phyloP scores from a whole-genome alignment of 2,113 vertebrate genomes.

The Oryzias curvinotus region DNA sequence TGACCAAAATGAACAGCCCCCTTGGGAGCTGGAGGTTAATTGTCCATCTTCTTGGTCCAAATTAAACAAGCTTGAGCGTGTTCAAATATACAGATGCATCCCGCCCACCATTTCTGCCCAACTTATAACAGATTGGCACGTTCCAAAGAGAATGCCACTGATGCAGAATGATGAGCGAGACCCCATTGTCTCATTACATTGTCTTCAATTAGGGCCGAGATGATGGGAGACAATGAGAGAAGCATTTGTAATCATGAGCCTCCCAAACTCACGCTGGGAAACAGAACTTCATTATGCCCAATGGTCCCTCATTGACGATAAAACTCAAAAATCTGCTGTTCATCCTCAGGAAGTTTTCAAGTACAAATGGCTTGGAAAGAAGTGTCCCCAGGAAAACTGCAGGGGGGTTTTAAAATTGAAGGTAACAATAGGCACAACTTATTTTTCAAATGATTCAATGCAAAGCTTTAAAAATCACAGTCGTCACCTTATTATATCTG shows the following conservation, averaged over 20 bases:
- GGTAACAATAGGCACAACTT: constrained; percentile 35
- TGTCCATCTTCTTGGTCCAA: constrained; percentile 71
- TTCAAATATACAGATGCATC: constrained; percentile 37
- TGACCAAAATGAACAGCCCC: constrained; percentile 71
- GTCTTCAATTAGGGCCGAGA: constrained; percentile 74
- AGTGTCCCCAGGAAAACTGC: constrained; percentile 54
- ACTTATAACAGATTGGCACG: constrained; percentile 64
- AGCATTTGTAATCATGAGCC: constrained; percentile 75
- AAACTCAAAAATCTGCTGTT: constrained; percentile 58
- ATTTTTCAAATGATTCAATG: constrained; percentile 37
- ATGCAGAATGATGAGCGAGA: constrained; percentile 67
- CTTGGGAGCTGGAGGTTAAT: constrained; percentile 68
- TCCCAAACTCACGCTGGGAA: constrained; percentile 67
- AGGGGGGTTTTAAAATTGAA: constrained; percentile 51
- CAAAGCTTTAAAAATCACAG: constrained; percentile 13
- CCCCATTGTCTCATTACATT: constrained; percentile 70
- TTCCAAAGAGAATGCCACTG: constrained; percentile 59
- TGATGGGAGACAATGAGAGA: constrained; percentile 72
- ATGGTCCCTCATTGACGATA: constrained; percentile 69
- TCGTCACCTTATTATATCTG: constrained; percentile 1
- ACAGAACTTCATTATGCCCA: constrained; percentile 75
- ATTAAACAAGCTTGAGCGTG: constrained; percentile 66
- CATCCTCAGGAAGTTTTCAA: constrained; percentile 55
- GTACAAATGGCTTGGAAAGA: constrained; percentile 62
- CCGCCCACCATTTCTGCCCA: constrained; percentile 10